These are phyloP conservation scores for Acanthoscelides obtectus DNA, from an alignment of 2,888 invertebrate genomes.

Conservation along the genomic window DNA sequence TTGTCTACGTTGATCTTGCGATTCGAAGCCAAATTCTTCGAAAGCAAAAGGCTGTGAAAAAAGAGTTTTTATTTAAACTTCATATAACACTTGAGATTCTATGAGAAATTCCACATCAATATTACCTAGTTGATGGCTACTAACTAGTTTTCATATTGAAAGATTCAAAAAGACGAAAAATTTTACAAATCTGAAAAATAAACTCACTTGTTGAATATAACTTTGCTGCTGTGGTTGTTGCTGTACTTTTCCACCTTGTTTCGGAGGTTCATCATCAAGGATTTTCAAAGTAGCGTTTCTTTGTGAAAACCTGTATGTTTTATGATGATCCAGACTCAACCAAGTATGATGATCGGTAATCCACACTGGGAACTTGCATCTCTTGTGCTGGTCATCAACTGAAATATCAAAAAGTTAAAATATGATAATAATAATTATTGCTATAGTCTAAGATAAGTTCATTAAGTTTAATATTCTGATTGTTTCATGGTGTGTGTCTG, in stretches of 20 bases:
- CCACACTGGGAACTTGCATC: constrained; percentile 76
- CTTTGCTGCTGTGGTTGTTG: constrained; percentile 2
- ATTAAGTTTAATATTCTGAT: too few relatives aligned
- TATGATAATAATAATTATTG: not conserved
- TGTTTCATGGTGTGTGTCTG: too few relatives aligned
- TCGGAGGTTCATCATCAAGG: constrained; percentile 40
- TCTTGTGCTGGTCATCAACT: constrained; percentile 71
- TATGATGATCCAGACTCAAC: constrained; percentile 70
- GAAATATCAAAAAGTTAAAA: constrained; percentile 25
- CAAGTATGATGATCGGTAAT: constrained; percentile 75
- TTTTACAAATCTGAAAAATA: too few relatives aligned
- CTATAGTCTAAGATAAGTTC: too few relatives aligned
- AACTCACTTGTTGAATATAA: not conserved
- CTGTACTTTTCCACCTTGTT: constrained; percentile 24
- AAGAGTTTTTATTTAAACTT: not conserved
- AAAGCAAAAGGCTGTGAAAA: constrained; percentile 34
- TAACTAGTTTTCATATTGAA: too few relatives aligned
- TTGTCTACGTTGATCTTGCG: constrained; percentile 41
- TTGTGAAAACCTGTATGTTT: constrained; percentile 68
- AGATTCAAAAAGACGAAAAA: too few relatives aligned
- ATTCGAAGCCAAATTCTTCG: constrained; percentile 40
- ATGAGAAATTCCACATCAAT: too few relatives aligned
- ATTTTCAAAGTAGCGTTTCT: constrained; percentile 64
- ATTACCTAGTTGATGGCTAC: too few relatives aligned
- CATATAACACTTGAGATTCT: too few relatives aligned